These are phyloP conservation scores for Scyliorhinus canicula DNA, from an alignment of 2,797 vertebrate species.

Conservation along the genomic window DNA sequence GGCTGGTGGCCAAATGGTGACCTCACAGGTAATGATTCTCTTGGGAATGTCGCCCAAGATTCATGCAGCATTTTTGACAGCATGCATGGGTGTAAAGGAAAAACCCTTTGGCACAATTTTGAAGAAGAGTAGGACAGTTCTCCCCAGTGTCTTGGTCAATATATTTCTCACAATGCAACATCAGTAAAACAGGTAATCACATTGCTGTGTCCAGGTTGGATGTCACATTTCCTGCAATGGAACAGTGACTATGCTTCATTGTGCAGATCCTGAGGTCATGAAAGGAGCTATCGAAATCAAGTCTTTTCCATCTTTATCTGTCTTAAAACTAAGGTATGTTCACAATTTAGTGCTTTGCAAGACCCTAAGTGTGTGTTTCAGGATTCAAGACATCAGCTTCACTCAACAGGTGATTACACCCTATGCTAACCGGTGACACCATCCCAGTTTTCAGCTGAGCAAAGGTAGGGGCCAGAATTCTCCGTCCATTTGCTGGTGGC, in stretches of 20 bases:
- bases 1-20: conserved; percentile 91
- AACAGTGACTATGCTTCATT: not conserved
- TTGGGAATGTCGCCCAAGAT: not conserved
- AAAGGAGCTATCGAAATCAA: not conserved
- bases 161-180: not conserved
- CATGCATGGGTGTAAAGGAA: not conserved
- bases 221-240: not conserved
- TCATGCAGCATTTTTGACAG: too few relatives aligned
- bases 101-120: too few relatives aligned
- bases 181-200: not conserved
- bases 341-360: too few relatives aligned
- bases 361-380: not conserved
- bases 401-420: not conserved
- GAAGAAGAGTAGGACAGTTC: not conserved
- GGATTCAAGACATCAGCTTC: not conserved
- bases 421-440: not conserved
- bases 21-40: conserved; percentile 69
- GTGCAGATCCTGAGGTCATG: too few relatives aligned
- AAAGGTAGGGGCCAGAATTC: too few relatives aligned
- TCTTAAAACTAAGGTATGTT: too few relatives aligned
- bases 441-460: not conserved
- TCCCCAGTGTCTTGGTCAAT: not conserved
- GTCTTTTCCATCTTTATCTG: not conserved
- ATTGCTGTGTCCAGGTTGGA: not conserved
- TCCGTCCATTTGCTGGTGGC: too few relatives aligned